Base-by-base conservation (phyloP, 2,113 vertebrate genomes). In the Cottus gobio region DNA sequence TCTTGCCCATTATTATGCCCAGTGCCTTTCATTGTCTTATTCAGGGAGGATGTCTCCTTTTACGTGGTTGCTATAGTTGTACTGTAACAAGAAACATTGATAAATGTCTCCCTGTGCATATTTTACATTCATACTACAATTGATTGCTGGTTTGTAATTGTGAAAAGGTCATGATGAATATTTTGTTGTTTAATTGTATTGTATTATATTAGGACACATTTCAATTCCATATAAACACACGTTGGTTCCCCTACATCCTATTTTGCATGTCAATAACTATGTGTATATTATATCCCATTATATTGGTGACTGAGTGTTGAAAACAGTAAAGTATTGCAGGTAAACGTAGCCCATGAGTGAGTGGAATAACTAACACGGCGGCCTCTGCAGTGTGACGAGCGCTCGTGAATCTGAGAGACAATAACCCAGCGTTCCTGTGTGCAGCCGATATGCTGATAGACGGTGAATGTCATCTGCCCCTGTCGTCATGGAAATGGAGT, bases 401-500 rank as follows among this genome's bases (percentile, higher is more conserved):
- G 64, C 67, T 42, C 16, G 11, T 86, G 75, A 86, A 82, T 46
- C 56, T 65, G 65, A 81, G 67, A 31, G 31, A 58, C 85, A 76
- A 86, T 68, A 56, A 71, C 79, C 46, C 24, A 4, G 71, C 75
- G 72, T 80, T 87, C 75, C 72, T 82, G 76, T 37, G 71, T 79
- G 86, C 48, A 66, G 39, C 75, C 82, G 79, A 88, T 81, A 86
- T 58, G 67, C 79, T 61, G 73, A 83, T 84, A 52, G 73, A 80
- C 16, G 22, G 26, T 71, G 74, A 88, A 86, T 89, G 84, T 86
- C 85, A 81, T 86, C 77, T 69, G 15, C 76, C 42, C 48, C 54
- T 46, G 88, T 94, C 15, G 68, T 82, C 89, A 93, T 94, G 90
- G 89, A 91, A 87, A 93, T 82, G 52, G 46, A 76, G 77, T 56